Base-by-base conservation (phyloP, 2,113 vertebrate species). In the Aleadryas rufinucha region DNA sequence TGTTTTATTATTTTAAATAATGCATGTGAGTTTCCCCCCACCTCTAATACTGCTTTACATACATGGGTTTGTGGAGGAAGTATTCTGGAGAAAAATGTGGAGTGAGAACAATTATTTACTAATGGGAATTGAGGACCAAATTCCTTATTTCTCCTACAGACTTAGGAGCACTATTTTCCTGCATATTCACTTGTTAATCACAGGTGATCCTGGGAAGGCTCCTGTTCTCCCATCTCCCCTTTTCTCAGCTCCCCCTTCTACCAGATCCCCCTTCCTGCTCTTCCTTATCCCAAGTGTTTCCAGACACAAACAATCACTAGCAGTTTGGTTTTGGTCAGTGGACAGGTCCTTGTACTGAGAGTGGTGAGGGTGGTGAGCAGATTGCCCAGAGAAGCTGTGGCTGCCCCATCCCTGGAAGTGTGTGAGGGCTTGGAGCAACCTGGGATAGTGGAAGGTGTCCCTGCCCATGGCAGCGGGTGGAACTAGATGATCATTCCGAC, bases 1-100 rank as follows among this genome's bases (percentile, higher is more conserved):
- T 68, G 22, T 77, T 44, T 68, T 52, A 44, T 31, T 59, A 37
- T 68, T 77, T 68, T 60, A 24, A 68, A 57, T 27, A 61, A 91
- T 49, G 60, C 12, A 3, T 16, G 3, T 72, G 26, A 6, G 2
- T 49, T 77, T 13, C n/a, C 52, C 33, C 10, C 5, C 0, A 2
- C 12, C 16, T 54, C 37, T 54, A 63, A 42, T 72, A 54, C 39
- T 61, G 23, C 22, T 76, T 87, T 80, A n/a, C 8, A 22, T 64
- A 22, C 8, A 16, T 53, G 63, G 76, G 13, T 79, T 84, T 83
- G 11, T 76, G 16, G 37, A 85, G 70, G 66, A 79, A 57, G 26
- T 53, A 54, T 78, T 91, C 59, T 68, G 44, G n/a, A 69, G n/a
- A 65, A 82, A 74, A 71, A n/a, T 3, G 19, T 35, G n/a, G 41